Conservation (phyloP, 30 jellyfish, hydroid and myxozoan species). For the Rhopilema esculentum region DNA sequence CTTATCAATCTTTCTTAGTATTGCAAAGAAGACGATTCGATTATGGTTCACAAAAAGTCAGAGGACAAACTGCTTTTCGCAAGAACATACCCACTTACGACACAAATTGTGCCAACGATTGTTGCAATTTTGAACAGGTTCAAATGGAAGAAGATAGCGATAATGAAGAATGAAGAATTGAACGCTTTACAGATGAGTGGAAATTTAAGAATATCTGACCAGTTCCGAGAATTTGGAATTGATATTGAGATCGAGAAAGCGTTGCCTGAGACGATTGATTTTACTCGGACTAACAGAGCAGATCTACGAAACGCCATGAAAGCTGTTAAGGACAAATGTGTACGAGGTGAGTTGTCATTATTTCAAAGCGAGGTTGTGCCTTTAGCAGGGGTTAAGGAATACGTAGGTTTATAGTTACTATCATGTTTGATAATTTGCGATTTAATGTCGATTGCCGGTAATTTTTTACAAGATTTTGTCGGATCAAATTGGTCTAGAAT, state of each 20-base stretch:
- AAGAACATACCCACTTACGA: conserved; percentile 90
- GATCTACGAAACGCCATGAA: background rate
- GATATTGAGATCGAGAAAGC: conserved; percentile 25
- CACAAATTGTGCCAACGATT: conserved; percentile 87
- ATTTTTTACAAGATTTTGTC: too few species aligned
- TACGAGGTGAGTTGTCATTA: background rate
- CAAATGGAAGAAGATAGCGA: conserved; percentile 78
- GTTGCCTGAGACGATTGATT: background rate
- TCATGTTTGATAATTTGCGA: too few species aligned
- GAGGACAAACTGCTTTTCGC: conserved; percentile 65
- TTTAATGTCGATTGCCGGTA: too few species aligned
- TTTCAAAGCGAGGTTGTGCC: background rate
- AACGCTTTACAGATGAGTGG: conserved; percentile 19
- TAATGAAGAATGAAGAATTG: conserved; percentile 26
- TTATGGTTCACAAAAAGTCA: background rate
- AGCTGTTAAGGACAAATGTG: conserved; percentile 13
- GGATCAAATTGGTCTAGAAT: too few species aligned
- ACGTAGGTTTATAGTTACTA: too few species aligned
- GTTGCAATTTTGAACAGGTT: conserved; percentile 66
- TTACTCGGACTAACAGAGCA: background rate
- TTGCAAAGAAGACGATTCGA: conserved; percentile 28
- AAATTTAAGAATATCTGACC: conserved; percentile 19
- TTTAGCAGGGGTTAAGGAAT: background rate
- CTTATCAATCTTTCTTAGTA: background rate
- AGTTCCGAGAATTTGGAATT: conserved; percentile 17